Evolutionary conservation across 2,797 vertebrate genomes (phyloP).

Genomic region (Danio kyathit): DNA sequence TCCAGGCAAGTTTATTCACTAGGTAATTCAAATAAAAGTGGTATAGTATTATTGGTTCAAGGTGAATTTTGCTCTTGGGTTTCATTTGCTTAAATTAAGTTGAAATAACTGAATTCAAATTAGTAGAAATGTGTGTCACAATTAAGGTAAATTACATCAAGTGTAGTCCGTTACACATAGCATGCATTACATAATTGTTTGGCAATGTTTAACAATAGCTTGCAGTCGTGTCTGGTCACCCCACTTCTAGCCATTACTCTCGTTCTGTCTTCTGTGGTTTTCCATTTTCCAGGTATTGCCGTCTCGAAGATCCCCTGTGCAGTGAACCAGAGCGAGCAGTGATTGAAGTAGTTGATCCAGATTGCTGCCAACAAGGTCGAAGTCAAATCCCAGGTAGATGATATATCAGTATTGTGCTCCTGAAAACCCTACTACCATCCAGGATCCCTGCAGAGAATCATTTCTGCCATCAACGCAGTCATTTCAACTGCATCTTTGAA

Average conservation of each 20-base stretch:
- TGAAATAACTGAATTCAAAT: no score
- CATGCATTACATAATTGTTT: neutral
- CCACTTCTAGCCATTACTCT: constrained; percentile 14
- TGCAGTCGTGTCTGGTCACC: neutral
- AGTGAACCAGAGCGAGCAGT: neutral
- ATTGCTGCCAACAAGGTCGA: constrained; percentile 19
- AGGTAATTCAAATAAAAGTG: no score
- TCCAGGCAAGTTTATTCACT: no score
- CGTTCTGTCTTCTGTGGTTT: neutral
- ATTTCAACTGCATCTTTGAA: neutral
- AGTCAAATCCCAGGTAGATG: constrained; percentile 24
- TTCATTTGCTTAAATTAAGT: no score
- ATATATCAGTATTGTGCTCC: constrained; percentile 13
- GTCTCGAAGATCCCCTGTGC: neutral
- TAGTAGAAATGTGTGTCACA: no score
- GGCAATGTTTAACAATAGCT: constrained; percentile 5
- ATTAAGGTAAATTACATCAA: no score
- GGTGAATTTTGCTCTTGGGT: no score
- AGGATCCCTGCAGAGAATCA: no score
- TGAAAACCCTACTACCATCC: neutral
- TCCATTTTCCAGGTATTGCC: neutral
- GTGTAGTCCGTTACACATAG: no score
- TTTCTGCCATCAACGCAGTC: neutral
- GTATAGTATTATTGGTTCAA: no score
- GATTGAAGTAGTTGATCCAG: constrained; percentile 29